A percentile compares a stretch with the other conserved stretches of the same genome.
Conservation (phyloP, 2,797 vertebrate genomes). For the Clarias platycephalus region DNA sequence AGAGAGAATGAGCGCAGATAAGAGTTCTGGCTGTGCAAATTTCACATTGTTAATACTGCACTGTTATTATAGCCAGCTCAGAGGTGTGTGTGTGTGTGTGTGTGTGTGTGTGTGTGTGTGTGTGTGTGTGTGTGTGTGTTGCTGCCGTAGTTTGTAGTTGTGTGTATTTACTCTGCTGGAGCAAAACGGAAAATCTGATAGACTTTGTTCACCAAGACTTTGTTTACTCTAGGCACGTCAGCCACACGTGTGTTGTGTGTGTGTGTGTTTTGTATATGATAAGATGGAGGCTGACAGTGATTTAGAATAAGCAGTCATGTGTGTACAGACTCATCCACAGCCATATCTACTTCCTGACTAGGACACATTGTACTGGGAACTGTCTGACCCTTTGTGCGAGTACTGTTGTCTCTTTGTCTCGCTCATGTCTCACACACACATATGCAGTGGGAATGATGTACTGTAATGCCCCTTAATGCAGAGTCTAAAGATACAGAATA, state of each 20-base stretch:
- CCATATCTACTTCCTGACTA: conserved; percentile 17
- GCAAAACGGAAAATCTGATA: conserved; percentile 26
- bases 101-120: conserved; percentile 23
- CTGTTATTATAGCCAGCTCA: neutral
- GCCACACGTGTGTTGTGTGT: neutral
- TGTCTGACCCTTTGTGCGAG: neutral
- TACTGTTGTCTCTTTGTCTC: neutral
- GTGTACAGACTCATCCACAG: neutral
- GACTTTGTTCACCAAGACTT: neutral
- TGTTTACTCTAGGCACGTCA: conserved; percentile 4
- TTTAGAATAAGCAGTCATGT: neutral
- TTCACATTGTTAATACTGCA: conserved; percentile 6
- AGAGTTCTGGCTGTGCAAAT: neutral
- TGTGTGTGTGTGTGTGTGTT: conserved; percentile 14
- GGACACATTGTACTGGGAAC: neutral
- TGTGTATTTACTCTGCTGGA: conserved; percentile 21
- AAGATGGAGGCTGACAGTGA: conserved; percentile 30
- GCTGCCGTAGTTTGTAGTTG: neutral
- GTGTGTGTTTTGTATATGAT: conserved; percentile 8
- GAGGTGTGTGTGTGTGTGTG: conserved; percentile 34
- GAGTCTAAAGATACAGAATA: conserved; percentile 17
- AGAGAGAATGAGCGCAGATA: neutral
- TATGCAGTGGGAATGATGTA: neutral
- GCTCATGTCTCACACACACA: neutral
- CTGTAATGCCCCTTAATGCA: neutral